Percentiles rank a stretch among this genome's conserved stretches.
Conservation (phyloP, 2,797 vertebrate species). For the Sitta carolinensis region DNA sequence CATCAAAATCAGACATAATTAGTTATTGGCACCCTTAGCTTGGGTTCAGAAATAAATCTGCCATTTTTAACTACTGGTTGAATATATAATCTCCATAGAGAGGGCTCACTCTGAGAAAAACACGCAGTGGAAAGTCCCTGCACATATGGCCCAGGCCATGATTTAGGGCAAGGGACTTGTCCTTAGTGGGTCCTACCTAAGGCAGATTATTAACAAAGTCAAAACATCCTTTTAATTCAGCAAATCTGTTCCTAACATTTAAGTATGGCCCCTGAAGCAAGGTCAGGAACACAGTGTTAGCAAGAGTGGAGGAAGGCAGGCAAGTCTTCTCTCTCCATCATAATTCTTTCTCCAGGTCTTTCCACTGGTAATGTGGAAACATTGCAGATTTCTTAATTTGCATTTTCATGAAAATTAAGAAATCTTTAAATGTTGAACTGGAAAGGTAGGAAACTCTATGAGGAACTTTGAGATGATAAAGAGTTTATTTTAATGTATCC, state of each 20-base stretch:
- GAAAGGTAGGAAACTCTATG: background rate
- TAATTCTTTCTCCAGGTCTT: background rate
- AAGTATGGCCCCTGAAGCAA: background rate
- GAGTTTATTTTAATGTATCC: background rate
- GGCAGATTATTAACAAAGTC: background rate
- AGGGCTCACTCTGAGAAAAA: background rate
- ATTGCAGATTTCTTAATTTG: too few species aligned
- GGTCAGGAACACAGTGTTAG: background rate
- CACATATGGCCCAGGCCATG: background rate
- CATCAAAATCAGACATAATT: constrained; percentile 49
- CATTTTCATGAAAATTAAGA: background rate
- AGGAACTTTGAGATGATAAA: background rate
- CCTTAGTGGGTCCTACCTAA: background rate
- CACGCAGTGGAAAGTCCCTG: background rate
- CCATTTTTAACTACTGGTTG: constrained; percentile 29
- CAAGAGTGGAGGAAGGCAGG: background rate
- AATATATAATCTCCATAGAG: background rate
- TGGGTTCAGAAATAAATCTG: constrained; percentile 36
- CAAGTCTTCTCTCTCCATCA: background rate
- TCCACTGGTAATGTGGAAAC: background rate
- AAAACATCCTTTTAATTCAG: background rate
- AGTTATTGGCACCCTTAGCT: constrained; percentile 12
- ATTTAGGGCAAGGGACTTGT: background rate
- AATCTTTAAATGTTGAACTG: background rate
- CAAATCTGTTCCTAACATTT: background rate